Evolutionary conservation across 2,113 vertebrate species (phyloP), one percentile per base, ranked within the genome.

Genomic region (Psittacus erithacus): DNA sequence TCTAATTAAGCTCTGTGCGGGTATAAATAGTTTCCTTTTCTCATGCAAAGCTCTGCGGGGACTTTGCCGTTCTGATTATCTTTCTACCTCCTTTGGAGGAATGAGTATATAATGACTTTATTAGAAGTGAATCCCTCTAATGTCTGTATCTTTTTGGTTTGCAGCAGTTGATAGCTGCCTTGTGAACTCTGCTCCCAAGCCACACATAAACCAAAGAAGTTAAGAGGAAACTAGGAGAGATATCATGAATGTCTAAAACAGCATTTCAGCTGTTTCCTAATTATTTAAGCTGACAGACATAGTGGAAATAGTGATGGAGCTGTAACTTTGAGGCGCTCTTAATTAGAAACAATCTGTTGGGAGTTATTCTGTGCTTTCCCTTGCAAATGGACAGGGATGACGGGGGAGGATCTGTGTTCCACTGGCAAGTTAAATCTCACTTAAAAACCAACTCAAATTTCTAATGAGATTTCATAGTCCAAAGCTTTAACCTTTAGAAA

Each of bases 31-130:
- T 92, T 89, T 89, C 87, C 96, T 91, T 92, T 93, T 95, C 92
- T 94, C 90, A 95, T 97, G 96, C 94, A 97, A 96, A 97, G 97
- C 94, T 97, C 95, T 97, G 93, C 93, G 41, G 94, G 95, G 87
- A 95, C 87, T 95, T 96, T 89, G 92, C 92, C 92, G 85, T 93
- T 97, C 93, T 97, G 92, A 96, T 96, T 95, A 93, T 95, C 88
- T 94, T 93, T 97, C 73, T 96, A 13, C 80, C 93, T 96, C 78
- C 84, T 96, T 97, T 95, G 85, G 92, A 96, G 94, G 70, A 93
- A 75, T 96, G 91, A 92, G 62, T 81, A 62, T 94, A 78, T 88
- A 93, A 95, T 94, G 91, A 93, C 93, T 96, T 94, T 94, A 78
- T 95, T 94, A 92, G 92, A 95, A 97, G 76, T 82, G 79, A 95